Conservation (phyloP, 2,888 invertebrate species). For the Ennomos fuscantarius region DNA sequence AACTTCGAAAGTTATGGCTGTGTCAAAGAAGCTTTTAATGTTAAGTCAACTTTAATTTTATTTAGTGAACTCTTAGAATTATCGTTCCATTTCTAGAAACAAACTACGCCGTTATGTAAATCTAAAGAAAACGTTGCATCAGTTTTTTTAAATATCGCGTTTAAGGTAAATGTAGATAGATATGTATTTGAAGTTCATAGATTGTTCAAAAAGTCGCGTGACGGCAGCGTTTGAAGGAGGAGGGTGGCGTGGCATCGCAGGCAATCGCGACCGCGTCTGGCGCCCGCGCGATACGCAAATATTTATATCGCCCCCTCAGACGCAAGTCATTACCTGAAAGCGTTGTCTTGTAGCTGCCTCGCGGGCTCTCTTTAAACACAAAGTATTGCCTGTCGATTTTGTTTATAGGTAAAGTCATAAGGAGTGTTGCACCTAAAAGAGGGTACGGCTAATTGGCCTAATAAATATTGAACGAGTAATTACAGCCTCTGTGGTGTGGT, state of each 20-base stretch:
- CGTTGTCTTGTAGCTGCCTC: conserved; percentile 71
- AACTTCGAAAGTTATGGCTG: too few species aligned
- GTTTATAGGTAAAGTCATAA: conserved; percentile 65
- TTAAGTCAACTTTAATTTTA: too few species aligned
- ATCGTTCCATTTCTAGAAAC: too few species aligned
- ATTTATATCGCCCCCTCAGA: conserved; percentile 65
- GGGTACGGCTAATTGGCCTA: conserved; percentile 46
- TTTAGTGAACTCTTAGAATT: too few species aligned
- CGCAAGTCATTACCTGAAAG: conserved; percentile 78
- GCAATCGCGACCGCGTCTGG: conserved; percentile 46
- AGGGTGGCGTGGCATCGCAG: conserved; percentile 40
- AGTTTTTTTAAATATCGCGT: background rate
- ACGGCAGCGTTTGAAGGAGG: conserved; percentile 57
- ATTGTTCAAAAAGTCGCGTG: conserved; percentile 65
- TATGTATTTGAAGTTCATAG: conserved; percentile 59
- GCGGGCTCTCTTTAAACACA: conserved; percentile 59
- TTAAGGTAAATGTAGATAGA: background rate
- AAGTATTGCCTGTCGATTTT: conserved; percentile 74
- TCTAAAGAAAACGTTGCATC: too few species aligned
- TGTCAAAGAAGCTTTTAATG: too few species aligned
- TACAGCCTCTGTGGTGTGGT: too few species aligned
- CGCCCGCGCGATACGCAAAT: conserved; percentile 72
- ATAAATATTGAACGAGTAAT: conserved; percentile 63
- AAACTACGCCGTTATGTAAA: too few species aligned
- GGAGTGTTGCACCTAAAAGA: conserved; percentile 44